phyloP scores from a whole-genome alignment of 1,140 invertebrate genomes.

The Drosophila dunni region DNA sequence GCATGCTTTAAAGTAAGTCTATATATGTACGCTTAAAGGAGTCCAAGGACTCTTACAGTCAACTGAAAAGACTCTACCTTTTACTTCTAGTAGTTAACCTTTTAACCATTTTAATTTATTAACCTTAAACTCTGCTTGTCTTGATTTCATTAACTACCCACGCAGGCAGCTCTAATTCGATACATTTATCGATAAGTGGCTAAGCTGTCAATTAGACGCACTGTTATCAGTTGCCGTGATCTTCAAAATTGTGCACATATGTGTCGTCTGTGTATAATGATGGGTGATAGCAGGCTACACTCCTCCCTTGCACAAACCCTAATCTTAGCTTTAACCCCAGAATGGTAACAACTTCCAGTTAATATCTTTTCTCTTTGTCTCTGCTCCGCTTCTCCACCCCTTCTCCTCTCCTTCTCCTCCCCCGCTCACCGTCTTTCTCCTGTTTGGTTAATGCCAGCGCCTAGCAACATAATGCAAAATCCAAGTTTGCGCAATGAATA shows the following conservation, averaged over 20 bases:
- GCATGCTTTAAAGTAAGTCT: too few species aligned
- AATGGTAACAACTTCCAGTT: slow-evolving; percentile 24
- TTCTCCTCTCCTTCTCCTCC: too few species aligned
- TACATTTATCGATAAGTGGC: slow-evolving; percentile 19
- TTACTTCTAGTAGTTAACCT: background rate
- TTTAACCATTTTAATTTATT: background rate
- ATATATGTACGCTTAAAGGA: too few species aligned
- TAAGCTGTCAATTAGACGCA: slow-evolving; percentile 14
- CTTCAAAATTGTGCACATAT: slow-evolving; percentile 37
- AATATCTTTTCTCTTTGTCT: background rate
- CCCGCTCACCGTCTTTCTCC: too few species aligned
- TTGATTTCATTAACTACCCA: background rate
- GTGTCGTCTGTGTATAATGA: background rate
- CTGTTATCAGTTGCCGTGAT: slow-evolving; percentile 9
- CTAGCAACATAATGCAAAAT: slow-evolving; percentile 58
- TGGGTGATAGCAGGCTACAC: background rate
- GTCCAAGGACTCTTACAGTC: too few species aligned
- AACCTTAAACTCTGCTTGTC: background rate
- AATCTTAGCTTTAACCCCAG: background rate
- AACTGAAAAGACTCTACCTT: too few species aligned
- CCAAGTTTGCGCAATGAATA: slow-evolving; percentile 39
- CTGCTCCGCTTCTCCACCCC: background rate
- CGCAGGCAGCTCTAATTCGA: slow-evolving; percentile 1
- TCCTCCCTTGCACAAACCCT: background rate
- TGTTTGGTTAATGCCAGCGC: slow-evolving; percentile 59